Evolutionary conservation across 1,140 invertebrate species (phyloP), one percentile per base, ranked within the genome.

Genomic region (Atopsyche davidsoni): DNA sequence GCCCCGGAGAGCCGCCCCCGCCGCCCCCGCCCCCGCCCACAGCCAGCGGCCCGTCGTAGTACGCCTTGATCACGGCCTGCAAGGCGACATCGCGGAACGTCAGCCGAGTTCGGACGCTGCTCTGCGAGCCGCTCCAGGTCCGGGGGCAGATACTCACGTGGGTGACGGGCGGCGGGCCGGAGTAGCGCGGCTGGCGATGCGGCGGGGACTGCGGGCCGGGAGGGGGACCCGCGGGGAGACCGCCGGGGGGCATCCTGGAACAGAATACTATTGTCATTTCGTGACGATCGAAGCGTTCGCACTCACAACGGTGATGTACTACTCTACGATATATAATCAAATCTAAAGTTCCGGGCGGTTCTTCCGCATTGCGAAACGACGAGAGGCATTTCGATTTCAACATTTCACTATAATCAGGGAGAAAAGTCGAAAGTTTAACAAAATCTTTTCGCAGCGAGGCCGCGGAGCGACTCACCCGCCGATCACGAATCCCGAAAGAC

Each of bases 51-150:
- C 68, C 70, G 48, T 77, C 75, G 49, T 74, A 73, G 38, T 73
- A 78, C 2, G 71, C 66, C 62, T 69, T 73, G 32, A 70, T 70
- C 19, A 75, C 72, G 32, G 70, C 63, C 74, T 76, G 45, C n/a
- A 51, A 39, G 4, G 39, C 16, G 18, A 39, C 25, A 10, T 13
- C 16, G 25, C 41, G 41, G 41, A 43, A 18, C 16, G 28, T 18
- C 23, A 18, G 11, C 19, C 19, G 4, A 28, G 32, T 7, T 32
- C 11, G 7, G 25, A 28, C 25, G 7, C 13, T 28, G 25, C 25
- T 28, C 13, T 28, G 25, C 7, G 13, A 9, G 25, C 7, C 25
- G 13, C 25, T 9, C 25, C 25, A 13, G 25, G 13, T 28, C 13
- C 25, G 25, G 13, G 25, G 25, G 9, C 46, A 38, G 51, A 19